These are phyloP conservation scores for Rotaria magnacalcarata DNA, from an alignment of 2,888 invertebrate species.

Conservation along the genomic window DNA sequence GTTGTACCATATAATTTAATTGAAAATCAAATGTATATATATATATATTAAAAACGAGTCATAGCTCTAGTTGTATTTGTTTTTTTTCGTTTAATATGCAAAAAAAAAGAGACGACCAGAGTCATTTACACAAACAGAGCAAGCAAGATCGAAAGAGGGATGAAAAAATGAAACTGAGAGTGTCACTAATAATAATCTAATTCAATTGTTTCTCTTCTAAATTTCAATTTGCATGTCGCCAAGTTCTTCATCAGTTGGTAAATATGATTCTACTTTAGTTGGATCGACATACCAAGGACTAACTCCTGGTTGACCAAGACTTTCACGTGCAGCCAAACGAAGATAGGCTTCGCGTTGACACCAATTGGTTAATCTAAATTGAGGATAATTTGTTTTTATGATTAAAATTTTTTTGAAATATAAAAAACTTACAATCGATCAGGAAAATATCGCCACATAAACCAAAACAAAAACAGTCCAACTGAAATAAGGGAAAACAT, in stretches of 20 bases:
- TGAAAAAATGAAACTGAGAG: slow-evolving; percentile 3
- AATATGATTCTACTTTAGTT: slow-evolving; percentile 1
- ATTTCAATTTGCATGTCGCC: slow-evolving; percentile 24
- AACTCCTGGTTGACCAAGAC: slow-evolving; percentile 4
- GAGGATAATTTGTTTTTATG: too few species aligned
- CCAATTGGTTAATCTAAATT: slow-evolving; percentile 13
- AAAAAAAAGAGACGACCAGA: not conserved
- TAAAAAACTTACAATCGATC: not conserved
- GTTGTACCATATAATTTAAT: too few species aligned
- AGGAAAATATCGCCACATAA: not conserved
- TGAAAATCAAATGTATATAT: too few species aligned
- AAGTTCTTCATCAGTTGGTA: slow-evolving; percentile 20
- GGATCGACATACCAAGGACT: slow-evolving; percentile 28
- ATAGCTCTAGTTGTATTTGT: not conserved
- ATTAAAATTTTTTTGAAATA: not conserved
- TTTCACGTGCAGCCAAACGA: slow-evolving; percentile 10
- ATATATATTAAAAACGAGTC: not conserved
- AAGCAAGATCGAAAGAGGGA: not conserved
- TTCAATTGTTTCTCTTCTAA: not conserved
- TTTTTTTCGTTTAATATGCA: not conserved
- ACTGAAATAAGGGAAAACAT: slow-evolving; percentile 8
- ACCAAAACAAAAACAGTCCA: not conserved
- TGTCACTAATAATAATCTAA: slow-evolving; percentile 10
- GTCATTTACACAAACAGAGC: not conserved
- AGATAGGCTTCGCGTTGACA: slow-evolving; percentile 20